Percentiles rank a stretch among this genome's conserved stretches.
phyloP scores from a whole-genome alignment of 1,140 invertebrate genomes.

The Monochamus saltuarius region DNA sequence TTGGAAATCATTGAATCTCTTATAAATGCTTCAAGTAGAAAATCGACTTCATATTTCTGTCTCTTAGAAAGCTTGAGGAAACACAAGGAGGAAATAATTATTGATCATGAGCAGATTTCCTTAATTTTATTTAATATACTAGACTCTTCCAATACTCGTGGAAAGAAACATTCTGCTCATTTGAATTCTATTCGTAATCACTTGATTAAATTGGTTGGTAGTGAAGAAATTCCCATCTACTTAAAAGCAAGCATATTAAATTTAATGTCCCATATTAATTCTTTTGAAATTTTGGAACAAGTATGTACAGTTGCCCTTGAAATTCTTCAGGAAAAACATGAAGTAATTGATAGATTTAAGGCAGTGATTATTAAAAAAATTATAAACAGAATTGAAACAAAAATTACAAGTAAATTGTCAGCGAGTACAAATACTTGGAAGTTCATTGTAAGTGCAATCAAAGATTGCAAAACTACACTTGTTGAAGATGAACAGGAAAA shows the following conservation, averaged over 20 bases:
- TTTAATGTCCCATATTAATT: constrained; percentile 58
- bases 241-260: constrained; percentile 53
- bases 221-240: constrained; percentile 50
- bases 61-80: constrained; percentile 30
- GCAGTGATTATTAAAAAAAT: constrained; percentile 53
- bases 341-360: constrained; percentile 53
- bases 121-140: constrained; percentile 56
- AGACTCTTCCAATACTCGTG: constrained; percentile 44
- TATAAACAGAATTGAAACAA: constrained; percentile 51
- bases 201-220: constrained; percentile 43
- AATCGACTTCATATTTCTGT: constrained; percentile 11
- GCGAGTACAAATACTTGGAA: constrained; percentile 50
- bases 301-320: constrained; percentile 44
- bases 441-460: constrained; percentile 51
- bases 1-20: constrained; percentile 49
- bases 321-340: constrained; percentile 48
- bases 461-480: constrained; percentile 43
- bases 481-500: constrained; percentile 16
- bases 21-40: constrained; percentile 1
- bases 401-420: constrained; percentile 21
- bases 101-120: constrained; percentile 64
- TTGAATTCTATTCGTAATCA: constrained; percentile 49
- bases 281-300: constrained; percentile 52
- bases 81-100: constrained; percentile 56
- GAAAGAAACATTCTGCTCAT: constrained; percentile 9